Evolutionary conservation across 2,797 vertebrate genomes (phyloP).

Genomic region (Gila robusta): DNA sequence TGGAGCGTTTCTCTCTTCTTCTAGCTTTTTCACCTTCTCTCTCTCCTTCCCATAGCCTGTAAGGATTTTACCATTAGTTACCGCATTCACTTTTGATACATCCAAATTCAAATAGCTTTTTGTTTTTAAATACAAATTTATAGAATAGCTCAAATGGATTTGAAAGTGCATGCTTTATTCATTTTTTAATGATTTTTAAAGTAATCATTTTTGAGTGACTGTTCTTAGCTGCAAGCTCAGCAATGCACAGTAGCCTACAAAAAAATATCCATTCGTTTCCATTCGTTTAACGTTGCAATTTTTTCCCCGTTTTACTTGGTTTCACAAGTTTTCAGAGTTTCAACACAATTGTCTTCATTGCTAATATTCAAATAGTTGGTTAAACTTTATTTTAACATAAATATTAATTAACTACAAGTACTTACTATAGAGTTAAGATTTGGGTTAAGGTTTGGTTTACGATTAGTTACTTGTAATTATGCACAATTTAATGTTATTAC

Average conservation of each 20-base stretch:
- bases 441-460: too few species aligned
- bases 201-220: neutral
- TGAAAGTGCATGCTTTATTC: neutral
- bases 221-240: neutral
- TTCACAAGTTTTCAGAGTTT: neutral
- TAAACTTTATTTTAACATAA: too few species aligned
- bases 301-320: neutral
- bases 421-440: too few species aligned
- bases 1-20: slow-evolving; percentile 84
- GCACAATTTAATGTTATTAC: too few species aligned
- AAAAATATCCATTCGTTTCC: neutral
- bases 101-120: neutral
- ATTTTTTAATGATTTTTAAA: neutral
- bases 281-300: neutral
- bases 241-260: neutral
- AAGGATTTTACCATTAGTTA: slow-evolving; percentile 22
- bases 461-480: too few species aligned
- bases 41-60: slow-evolving; percentile 86
- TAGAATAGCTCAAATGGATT: neutral
- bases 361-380: neutral
- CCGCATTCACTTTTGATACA: neutral
- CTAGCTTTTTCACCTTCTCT: slow-evolving; percentile 89
- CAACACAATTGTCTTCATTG: neutral
- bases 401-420: too few species aligned
- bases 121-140: too few species aligned